Evolutionary conservation across 2,888 invertebrate species (phyloP).

Genomic region (Cordilura impudica): DNA sequence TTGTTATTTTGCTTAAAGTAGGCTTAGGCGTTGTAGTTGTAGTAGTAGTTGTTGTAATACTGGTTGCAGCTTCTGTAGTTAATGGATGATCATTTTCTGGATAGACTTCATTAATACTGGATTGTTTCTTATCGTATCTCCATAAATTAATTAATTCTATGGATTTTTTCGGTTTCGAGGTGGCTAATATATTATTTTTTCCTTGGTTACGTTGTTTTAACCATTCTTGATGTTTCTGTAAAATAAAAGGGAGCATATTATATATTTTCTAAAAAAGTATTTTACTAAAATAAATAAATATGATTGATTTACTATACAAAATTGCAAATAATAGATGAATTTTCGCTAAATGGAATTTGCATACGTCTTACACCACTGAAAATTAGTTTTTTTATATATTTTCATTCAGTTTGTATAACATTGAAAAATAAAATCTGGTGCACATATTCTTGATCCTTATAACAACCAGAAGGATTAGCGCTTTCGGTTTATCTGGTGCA

Average conservation of each 20-base stretch:
- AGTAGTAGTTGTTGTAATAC: neutral
- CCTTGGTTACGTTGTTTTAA: slow-evolving; percentile 70
- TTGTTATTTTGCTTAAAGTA: too few species aligned
- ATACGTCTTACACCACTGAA: too few species aligned
- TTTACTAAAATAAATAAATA: neutral
- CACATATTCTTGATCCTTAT: too few species aligned
- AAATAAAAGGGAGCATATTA: slow-evolving; percentile 8
- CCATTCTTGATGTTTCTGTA: slow-evolving; percentile 77
- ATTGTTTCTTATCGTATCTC: slow-evolving; percentile 65
- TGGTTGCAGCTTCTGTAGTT: slow-evolving; percentile 37
- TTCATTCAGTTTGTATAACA: too few species aligned
- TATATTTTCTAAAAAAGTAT: too few species aligned
- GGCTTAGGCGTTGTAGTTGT: slow-evolving; percentile 14
- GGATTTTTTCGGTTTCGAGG: slow-evolving; percentile 57
- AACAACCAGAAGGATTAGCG: too few species aligned
- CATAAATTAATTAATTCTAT: slow-evolving; percentile 71
- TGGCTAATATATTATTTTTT: slow-evolving; percentile 44
- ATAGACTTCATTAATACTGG: slow-evolving; percentile 73
- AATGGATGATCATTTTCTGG: slow-evolving; percentile 68
- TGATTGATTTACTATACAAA: too few species aligned
- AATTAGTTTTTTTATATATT: too few species aligned
- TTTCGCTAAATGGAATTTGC: too few species aligned
- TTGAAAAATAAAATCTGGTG: too few species aligned
- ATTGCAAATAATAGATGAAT: too few species aligned
- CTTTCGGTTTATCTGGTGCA: too few species aligned